Conservation (phyloP, 1,140 invertebrate species). For the Neodiprion lecontei region DNA sequence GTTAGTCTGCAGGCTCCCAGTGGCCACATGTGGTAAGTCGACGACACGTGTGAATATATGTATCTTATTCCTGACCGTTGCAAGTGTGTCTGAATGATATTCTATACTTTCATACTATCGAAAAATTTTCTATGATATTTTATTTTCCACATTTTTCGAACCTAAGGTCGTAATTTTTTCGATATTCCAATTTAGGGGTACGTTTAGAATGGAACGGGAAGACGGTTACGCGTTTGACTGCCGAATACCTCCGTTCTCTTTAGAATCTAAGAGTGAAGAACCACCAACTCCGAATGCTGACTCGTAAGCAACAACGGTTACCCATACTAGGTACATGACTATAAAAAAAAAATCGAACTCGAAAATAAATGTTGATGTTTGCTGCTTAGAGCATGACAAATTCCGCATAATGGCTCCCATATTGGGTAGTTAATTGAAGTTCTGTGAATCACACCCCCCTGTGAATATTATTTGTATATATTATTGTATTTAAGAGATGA, state of each 20-base stretch:
- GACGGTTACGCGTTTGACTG: slow-evolving; percentile 97
- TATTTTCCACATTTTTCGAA: neutral
- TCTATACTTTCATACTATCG: neutral
- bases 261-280: slow-evolving; percentile 91
- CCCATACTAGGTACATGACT: neutral
- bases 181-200: slow-evolving; percentile 75
- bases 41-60: no score
- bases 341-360: no score
- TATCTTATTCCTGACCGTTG: no score
- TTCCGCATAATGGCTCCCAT: no score
- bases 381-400: no score
- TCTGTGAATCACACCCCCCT: no score
- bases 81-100: no score
- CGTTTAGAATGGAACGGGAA: slow-evolving; percentile 94
- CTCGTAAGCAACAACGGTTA: slow-evolving; percentile 32
- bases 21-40: slow-evolving; percentile 93
- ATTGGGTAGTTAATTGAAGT: no score
- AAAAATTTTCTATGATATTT: neutral
- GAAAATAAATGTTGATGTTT: no score
- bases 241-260: slow-evolving; percentile 93
- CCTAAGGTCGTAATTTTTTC: neutral
- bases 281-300: slow-evolving; percentile 44
- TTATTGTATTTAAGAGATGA: no score
- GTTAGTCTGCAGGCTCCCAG: slow-evolving; percentile 96
- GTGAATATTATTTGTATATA: no score